These are phyloP conservation scores for Ostrea denselamellosa DNA, from an alignment of 1,140 invertebrate species.

Conservation along the genomic window DNA sequence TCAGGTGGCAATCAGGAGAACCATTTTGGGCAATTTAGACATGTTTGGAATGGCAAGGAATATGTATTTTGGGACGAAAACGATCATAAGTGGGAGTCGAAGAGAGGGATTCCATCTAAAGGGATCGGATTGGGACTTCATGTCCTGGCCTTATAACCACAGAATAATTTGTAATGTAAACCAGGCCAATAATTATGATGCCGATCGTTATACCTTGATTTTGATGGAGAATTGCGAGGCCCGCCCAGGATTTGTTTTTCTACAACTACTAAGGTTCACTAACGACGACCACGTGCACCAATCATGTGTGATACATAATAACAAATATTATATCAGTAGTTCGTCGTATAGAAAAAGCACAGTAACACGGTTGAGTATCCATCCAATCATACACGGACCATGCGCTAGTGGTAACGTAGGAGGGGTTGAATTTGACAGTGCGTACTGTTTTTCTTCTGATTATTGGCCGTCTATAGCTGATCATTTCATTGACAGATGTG, in stretches of 20 bases:
- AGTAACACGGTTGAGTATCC: neutral
- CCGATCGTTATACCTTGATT: neutral
- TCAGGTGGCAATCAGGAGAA: neutral
- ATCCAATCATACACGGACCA: neutral
- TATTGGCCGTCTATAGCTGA: neutral
- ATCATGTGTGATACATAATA: neutral
- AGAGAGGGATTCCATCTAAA: neutral
- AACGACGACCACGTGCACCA: neutral
- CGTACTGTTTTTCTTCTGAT: neutral
- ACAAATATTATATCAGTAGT: neutral
- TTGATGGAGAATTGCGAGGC: neutral
- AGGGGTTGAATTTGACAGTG: neutral
- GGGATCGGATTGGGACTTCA: neutral
- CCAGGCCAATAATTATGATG: neutral
- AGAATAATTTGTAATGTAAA: neutral
- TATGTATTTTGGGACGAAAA: neutral
- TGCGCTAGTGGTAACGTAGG: neutral
- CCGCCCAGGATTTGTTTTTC: neutral
- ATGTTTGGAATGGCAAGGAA: neutral
- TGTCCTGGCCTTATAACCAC: neutral
- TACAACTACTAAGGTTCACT: neutral
- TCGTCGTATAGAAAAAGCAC: neutral
- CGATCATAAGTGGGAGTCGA: neutral
- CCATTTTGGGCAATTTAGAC: neutral
- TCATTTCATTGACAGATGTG: neutral